Evolutionary conservation across 2,797 vertebrate genomes (phyloP).

Genomic region (Phataginus tetradactyla): DNA sequence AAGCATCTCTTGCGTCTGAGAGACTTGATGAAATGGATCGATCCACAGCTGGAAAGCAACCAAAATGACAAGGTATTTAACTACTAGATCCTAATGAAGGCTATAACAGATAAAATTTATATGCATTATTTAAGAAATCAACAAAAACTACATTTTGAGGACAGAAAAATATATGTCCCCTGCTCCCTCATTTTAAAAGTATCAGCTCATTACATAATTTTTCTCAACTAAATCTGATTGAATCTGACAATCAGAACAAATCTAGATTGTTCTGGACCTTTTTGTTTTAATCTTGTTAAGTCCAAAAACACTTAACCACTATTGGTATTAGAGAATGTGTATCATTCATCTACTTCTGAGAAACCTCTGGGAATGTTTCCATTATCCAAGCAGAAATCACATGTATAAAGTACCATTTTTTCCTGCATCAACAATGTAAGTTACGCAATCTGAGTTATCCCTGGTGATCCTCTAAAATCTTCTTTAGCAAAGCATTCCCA

Average conservation of each 20-base stretch:
- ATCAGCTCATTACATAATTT: background rate
- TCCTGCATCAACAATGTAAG: background rate
- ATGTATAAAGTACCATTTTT: background rate
- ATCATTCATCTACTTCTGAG: background rate
- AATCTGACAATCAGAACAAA: background rate
- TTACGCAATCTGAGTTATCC: background rate
- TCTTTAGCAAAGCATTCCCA: background rate
- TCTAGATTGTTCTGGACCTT: background rate
- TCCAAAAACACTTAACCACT: background rate
- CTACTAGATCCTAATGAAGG: background rate
- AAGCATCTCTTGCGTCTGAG: slow-evolving; percentile 95
- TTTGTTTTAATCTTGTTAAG: background rate
- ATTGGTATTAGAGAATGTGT: background rate
- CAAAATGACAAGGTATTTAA: background rate
- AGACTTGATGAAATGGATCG: slow-evolving; percentile 94
- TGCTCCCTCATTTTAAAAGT: background rate
- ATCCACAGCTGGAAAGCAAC: slow-evolving; percentile 91
- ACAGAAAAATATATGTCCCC: background rate
- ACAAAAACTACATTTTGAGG: background rate
- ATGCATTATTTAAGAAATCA: background rate
- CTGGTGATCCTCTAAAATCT: background rate
- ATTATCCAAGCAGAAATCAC: background rate
- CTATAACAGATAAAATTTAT: background rate
- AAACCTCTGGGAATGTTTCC: background rate
- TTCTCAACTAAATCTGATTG: background rate